These are phyloP conservation scores for Brachionus asplanchnoidis DNA, from an alignment of 1,140 invertebrate genomes.

Conservation along the genomic window DNA sequence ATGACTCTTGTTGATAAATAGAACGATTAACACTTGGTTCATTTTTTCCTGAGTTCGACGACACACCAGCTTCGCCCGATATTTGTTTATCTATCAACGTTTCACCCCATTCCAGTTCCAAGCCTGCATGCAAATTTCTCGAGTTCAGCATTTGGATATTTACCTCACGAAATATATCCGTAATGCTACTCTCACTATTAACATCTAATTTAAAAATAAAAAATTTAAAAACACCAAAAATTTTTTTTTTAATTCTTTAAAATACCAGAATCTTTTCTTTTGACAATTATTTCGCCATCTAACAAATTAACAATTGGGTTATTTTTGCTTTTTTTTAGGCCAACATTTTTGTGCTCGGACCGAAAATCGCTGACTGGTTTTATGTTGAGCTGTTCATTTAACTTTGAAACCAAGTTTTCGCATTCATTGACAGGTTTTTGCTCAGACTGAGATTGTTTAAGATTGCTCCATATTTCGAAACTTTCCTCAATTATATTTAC, in stretches of 20 bases:
- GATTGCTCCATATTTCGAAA: background rate
- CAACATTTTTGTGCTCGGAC: background rate
- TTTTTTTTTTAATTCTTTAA: constrained; percentile 46
- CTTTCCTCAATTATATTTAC: constrained; percentile 38
- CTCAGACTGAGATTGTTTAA: background rate
- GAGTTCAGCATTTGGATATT: constrained; percentile 58
- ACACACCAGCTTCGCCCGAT: background rate
- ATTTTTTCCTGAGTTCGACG: background rate
- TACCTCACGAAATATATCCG: constrained; percentile 59
- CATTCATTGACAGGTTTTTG: background rate
- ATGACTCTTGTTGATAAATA: constrained; percentile 47
- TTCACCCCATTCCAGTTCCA: constrained; percentile 56
- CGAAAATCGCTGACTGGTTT: background rate
- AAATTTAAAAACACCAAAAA: constrained; percentile 42
- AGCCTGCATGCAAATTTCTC: constrained; percentile 57
- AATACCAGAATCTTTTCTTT: constrained; percentile 56
- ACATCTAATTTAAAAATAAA: constrained; percentile 46
- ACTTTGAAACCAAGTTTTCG: background rate
- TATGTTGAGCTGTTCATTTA: background rate
- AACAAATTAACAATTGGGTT: constrained; percentile 60
- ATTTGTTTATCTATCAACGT: constrained; percentile 11
- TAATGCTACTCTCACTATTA: background rate
- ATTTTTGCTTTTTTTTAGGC: constrained; percentile 29
- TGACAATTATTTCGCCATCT: constrained; percentile 58
- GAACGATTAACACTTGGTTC: background rate